Evolutionary conservation across 2,888 invertebrate species (phyloP).

Genomic region (Quadriops clusia): DNA sequence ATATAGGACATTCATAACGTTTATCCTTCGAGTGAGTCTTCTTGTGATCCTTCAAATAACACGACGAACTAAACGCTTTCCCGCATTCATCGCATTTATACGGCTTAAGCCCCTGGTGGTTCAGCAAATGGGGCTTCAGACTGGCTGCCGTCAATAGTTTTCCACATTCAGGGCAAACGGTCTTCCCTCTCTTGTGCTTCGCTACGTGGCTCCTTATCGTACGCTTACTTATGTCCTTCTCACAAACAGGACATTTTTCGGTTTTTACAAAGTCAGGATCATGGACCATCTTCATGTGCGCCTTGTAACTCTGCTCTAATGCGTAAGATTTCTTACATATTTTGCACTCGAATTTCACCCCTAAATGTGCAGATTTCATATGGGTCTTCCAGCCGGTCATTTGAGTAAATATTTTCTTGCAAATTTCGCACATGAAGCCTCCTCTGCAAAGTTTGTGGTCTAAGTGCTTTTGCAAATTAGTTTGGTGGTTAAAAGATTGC

Average conservation of each 20-base stretch:
- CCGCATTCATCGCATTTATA: conserved; percentile 12
- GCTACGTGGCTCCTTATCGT: too few relatives aligned
- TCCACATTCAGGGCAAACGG: conserved; percentile 14
- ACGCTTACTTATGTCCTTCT: conserved; percentile 25
- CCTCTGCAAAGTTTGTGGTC: too few relatives aligned
- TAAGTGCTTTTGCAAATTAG: too few relatives aligned
- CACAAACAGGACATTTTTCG: conserved; percentile 24
- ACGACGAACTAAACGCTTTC: conserved; percentile 13
- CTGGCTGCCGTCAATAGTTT: too few relatives aligned
- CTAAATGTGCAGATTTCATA: conserved; percentile 13
- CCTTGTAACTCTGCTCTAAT: conserved; percentile 14
- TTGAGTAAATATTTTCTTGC: conserved; percentile 27
- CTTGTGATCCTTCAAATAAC: too few relatives aligned
- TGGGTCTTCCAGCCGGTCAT: conserved; percentile 17
- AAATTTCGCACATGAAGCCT: conserved; percentile 23
- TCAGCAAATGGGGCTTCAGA: too few relatives aligned
- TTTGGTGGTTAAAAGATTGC: too few relatives aligned
- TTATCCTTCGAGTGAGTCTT: too few relatives aligned
- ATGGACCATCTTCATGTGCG: conserved; percentile 12
- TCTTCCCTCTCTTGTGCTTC: too few relatives aligned
- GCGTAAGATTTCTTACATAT: conserved; percentile 15
- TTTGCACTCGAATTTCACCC: conserved; percentile 21
- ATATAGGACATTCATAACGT: too few relatives aligned
- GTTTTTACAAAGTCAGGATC: conserved; percentile 10
- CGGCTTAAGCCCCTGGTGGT: conserved; percentile 16